Conservation (phyloP, 2,797 vertebrate species). For the Bufotes viridis region DNA sequence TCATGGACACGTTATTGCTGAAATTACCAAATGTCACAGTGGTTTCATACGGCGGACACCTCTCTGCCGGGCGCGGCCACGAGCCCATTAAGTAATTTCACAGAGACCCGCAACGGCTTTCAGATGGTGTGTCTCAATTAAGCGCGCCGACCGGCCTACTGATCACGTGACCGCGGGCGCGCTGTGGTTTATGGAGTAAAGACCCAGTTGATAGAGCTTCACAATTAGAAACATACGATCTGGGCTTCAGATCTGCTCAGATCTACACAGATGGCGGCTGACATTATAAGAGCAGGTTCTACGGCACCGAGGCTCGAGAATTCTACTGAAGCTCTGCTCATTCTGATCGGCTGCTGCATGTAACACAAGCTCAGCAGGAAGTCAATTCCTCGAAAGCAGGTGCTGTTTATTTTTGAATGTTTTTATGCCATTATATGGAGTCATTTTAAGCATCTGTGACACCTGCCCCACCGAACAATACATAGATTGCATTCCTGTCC, state of each 20-base stretch:
- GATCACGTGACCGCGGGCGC: not conserved
- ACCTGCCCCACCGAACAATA: no score
- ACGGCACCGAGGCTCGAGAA: no score
- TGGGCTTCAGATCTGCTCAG: not conserved
- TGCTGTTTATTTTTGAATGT: no score
- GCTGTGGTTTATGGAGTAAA: slow-evolving; percentile 4
- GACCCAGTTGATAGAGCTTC: not conserved
- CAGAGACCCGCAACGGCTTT: slow-evolving; percentile 41
- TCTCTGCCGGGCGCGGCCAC: not conserved
- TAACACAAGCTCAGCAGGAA: no score
- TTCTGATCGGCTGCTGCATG: no score
- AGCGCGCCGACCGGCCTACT: not conserved
- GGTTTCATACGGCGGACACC: slow-evolving; percentile 51
- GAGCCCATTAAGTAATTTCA: slow-evolving; percentile 38
- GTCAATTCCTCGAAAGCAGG: no score
- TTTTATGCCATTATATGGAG: no score
- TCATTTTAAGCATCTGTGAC: no score
- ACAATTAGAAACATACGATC: not conserved
- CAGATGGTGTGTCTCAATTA: slow-evolving; percentile 30
- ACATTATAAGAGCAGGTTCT: no score
- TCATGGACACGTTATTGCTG: slow-evolving; percentile 40
- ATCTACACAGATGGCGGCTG: no score
- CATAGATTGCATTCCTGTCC: no score
- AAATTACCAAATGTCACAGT: slow-evolving; percentile 52
- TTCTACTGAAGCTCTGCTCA: no score